Conservation (phyloP, 1,140 invertebrate species). For the Lycorma delicatula region DNA sequence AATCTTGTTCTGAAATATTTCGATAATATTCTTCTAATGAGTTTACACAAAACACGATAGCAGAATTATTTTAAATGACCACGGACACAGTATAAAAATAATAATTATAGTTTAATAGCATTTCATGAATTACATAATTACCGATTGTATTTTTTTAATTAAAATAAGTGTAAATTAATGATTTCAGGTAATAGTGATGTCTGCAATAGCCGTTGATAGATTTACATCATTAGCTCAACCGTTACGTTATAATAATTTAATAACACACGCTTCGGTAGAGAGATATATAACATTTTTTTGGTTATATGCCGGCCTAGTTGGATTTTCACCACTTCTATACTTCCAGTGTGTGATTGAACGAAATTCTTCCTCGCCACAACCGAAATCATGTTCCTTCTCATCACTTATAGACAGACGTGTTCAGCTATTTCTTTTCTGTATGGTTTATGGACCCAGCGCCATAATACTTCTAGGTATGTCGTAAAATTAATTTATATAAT, state of each 20-base stretch:
- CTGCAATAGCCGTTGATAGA: constrained; percentile 55
- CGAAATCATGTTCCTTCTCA: constrained; percentile 40
- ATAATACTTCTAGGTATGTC: constrained; percentile 15
- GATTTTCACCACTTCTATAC: constrained; percentile 46
- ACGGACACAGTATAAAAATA: too few species aligned
- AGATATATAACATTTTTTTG: constrained; percentile 50
- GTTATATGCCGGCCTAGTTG: constrained; percentile 48
- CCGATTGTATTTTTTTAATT: too few species aligned
- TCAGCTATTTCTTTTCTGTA: constrained; percentile 44
- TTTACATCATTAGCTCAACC: constrained; percentile 54
- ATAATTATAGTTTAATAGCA: too few species aligned
- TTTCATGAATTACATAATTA: too few species aligned
- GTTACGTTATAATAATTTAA: constrained; percentile 51
- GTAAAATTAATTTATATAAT: too few species aligned
- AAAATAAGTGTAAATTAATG: too few species aligned
- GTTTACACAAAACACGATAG: too few species aligned
- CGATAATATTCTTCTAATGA: too few species aligned
- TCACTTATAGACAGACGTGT: constrained; percentile 33
- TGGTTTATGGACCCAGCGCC: constrained; percentile 48
- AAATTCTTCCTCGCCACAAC: neutral
- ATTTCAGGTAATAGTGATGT: constrained; percentile 41
- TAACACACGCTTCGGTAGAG: constrained; percentile 50
- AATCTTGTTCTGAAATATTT: too few species aligned
- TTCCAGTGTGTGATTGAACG: constrained; percentile 31
- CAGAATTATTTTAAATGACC: too few species aligned